Evolutionary conservation across 1,140 invertebrate genomes (phyloP), one percentile per base, ranked within the genome.

Genomic region (Bathynomus jamesi): DNA sequence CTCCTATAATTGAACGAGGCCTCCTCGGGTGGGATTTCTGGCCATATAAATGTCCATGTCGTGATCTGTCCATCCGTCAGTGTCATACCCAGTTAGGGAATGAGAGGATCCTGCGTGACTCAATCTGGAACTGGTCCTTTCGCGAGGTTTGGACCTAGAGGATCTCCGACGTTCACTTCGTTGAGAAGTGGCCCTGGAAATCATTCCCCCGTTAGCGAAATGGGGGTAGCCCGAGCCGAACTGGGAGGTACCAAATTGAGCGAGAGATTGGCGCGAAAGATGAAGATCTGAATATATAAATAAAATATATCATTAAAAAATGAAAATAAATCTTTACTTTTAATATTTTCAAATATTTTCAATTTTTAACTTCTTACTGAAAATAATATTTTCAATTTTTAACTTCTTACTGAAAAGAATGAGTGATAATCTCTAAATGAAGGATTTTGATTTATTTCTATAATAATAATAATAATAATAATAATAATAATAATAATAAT

Each of bases 11-110:
- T 77, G 73, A n/a, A 79, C 75, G n/a, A 76, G 76, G 46, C 75
- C 90, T 78, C 92, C 87, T 60, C 91, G 89, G 17, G 92, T 94
- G 67, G 91, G 89, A 83, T 95, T 95, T 78, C 93, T 86, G 67
- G 92, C 89, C 87, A 94, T 93, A 82, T 96, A 96, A 78, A 95
- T 94, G 77, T 96, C 93, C 89, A 95, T 93, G 80, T 95, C 93
- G 81, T 95, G 92, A 82, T 96, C 94, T 66, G 93, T 96, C 93
- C 93, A 95, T 81, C 94, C 94, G 80, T 94, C 90, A 46, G 90
- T 83, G 79, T 90, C 93, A 79, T 94, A 92, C 25, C 81, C 80
- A 8, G 80, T 81, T 25, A 79, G 78, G 17, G 80, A 81, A 67
- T 80, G 79, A 7, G 77, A 73, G 7, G 80, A 80, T 0, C 78